Evolutionary conservation across 2,888 invertebrate species (phyloP), one percentile per base, ranked within the genome.

Genomic region (Drosophila multiciliata): DNA sequence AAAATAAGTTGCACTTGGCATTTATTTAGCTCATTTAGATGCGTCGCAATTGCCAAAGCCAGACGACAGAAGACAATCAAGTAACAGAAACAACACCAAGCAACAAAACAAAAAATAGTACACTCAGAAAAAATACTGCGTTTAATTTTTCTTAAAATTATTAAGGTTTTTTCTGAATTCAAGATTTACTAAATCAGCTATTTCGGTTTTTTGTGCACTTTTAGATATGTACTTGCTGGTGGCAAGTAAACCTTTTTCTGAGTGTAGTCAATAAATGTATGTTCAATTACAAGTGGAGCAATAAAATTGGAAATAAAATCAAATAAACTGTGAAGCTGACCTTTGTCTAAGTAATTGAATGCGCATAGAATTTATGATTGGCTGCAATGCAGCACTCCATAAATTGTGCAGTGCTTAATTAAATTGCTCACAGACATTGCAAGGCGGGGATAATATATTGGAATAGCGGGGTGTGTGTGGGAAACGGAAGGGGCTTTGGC

Each of bases 361-460:
- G 88, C 69, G 55, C 73, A 48, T 66, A 65, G 86, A 82, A 86
- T 88, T 81, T 82, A 85, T 78, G 86, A 86, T 68, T 73, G 42
- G 58, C 59, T 59, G 79, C 79, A 78, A 36, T 77, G 67, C 73
- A 66, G 81, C 8, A 15, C 62, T 75, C 73, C 64, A 83, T 85
- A 81, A 85, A 87, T 79, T 85, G 45, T 45, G 79, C 82, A 82
- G 75, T 67, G 48, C 52, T 68, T 82, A 85, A 85, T 88, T 88
- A 66, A 86, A 86, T 88, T 80, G 73, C 57, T 26, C 29, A 35
- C 54, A 62, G 61, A 36, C 65, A 58, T 38, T 58, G 48, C 29
- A 48, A 40, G 7, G 26, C 23, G 45, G 8, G 45, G 32, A 57
- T n/a, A 33, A 20, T 23, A 12, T 26, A n/a, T 42, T 12, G n/a